Evolutionary conservation across 2,113 vertebrate genomes (phyloP).

Genomic region (Hepsetus odoe): DNA sequence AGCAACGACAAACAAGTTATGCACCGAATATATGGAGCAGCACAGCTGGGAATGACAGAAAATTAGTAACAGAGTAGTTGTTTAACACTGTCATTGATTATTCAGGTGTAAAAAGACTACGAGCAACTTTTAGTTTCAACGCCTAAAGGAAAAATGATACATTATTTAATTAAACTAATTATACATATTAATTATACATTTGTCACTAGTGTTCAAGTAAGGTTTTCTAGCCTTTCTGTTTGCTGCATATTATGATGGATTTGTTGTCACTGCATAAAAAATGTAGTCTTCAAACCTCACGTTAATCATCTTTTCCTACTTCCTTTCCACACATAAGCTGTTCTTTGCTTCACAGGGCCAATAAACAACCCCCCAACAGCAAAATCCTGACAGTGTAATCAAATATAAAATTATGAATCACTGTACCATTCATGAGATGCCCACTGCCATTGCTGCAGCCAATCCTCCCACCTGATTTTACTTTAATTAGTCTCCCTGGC

Average conservation of each 20-base stretch:
- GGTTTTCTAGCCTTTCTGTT: too few species aligned
- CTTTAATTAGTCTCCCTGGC: conserved; percentile 39
- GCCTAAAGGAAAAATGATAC: too few species aligned
- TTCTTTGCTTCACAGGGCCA: conserved; percentile 14
- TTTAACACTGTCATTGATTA: too few species aligned
- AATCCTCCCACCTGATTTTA: conserved; percentile 11
- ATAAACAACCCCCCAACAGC: conserved; percentile 35
- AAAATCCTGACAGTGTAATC: background rate
- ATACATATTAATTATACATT: too few species aligned
- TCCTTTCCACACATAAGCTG: background rate
- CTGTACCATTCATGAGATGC: conserved; percentile 31
- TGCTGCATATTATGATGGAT: background rate
- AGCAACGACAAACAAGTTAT: too few species aligned
- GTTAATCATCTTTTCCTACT: background rate
- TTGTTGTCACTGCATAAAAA: conserved; percentile 1
- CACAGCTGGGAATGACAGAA: too few species aligned
- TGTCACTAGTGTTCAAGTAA: too few species aligned
- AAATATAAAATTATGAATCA: background rate
- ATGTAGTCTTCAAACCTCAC: background rate
- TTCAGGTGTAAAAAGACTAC: too few species aligned
- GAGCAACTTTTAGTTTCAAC: too few species aligned
- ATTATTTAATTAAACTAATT: too few species aligned
- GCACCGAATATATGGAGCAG: too few species aligned
- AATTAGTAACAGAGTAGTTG: too few species aligned
- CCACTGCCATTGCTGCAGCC: conserved; percentile 11